Evolutionary conservation across 2,113 vertebrate genomes (phyloP).

Genomic region (Emberiza fucata): DNA sequence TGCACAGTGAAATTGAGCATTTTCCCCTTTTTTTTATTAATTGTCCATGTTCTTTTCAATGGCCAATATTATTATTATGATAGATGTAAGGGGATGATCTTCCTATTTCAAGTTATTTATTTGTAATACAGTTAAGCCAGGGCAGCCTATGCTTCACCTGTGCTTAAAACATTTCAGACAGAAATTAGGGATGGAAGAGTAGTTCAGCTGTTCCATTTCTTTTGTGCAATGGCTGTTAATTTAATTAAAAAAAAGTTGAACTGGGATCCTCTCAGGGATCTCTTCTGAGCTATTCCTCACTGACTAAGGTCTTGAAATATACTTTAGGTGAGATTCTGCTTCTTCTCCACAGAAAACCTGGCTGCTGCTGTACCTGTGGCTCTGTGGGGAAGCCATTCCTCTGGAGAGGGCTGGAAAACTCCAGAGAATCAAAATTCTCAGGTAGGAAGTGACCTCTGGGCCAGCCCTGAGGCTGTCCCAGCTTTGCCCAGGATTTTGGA

Average conservation of each 20-base stretch:
- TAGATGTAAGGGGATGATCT: background rate
- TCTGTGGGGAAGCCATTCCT: background rate
- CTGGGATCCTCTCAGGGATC: background rate
- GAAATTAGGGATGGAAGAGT: background rate
- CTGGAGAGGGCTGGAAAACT: background rate
- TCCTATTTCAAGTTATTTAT: background rate
- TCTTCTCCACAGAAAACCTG: background rate
- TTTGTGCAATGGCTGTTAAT: background rate
- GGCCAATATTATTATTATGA: background rate
- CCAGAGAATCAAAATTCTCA: background rate
- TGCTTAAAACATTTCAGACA: background rate
- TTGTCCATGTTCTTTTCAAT: background rate
- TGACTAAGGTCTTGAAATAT: background rate
- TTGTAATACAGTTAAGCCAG: background rate
- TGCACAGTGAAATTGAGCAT: background rate
- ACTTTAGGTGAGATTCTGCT: background rate
- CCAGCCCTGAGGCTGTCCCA: background rate
- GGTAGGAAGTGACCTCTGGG: background rate
- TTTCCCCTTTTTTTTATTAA: background rate
- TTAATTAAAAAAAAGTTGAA: background rate
- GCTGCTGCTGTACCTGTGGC: background rate
- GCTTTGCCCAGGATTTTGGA: background rate
- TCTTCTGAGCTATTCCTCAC: background rate
- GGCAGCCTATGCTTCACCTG: background rate
- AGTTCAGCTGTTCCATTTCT: background rate